Evolutionary conservation across 2,797 vertebrate genomes (phyloP), one percentile per base, ranked within the genome.

Genomic region (Cacajao melanocephalus): DNA sequence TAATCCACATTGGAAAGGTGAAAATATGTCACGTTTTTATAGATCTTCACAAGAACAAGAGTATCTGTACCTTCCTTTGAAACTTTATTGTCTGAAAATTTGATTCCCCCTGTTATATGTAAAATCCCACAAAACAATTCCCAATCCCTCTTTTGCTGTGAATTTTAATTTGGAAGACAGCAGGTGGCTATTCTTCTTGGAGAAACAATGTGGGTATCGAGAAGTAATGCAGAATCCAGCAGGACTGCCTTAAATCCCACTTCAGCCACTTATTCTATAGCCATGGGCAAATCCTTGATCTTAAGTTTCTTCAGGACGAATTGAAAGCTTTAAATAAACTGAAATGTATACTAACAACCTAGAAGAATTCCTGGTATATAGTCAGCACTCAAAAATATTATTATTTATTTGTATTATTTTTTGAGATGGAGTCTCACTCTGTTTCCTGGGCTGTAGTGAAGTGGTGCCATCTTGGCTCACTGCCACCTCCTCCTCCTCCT

Each of bases 141-240:
- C 30, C 7, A 44, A n/a, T 48, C 81, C 0, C 26, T 70, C 30
- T 78, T 93, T 67, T 86, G 15, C 52, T 83, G 17, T 75, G 67
- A 90, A 22, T 96, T 92, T 94, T 88, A 26, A 57, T 64, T 95
- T 95, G n/a, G 20, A 89, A 92, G 95, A 70, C 7, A 95, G 44
- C 36, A 58, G 39, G 50, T 70, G 57, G 22, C 61, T n/a, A 2
- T 93, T n/a, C 24, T 78, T 12, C 33, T 83, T 86, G 58, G 36
- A 30, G 41, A 93, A 72, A 17, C 70, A 93, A 14, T 17, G 75
- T 82, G 24, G 3, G 4, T 3, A n/a, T 58, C 39, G 3, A 73
- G 82, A 85, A 70, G 26, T 57, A 26, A 64, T 33, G 19, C 5
- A 1, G 58, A 95, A 57, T 50, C 44, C n/a, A 48, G 20, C 5